A percentile compares a stretch with the other conserved stretches of the same genome.
Evolutionary conservation across 2,113 vertebrate species (phyloP).

Genomic region (Vulpes vulpes): DNA sequence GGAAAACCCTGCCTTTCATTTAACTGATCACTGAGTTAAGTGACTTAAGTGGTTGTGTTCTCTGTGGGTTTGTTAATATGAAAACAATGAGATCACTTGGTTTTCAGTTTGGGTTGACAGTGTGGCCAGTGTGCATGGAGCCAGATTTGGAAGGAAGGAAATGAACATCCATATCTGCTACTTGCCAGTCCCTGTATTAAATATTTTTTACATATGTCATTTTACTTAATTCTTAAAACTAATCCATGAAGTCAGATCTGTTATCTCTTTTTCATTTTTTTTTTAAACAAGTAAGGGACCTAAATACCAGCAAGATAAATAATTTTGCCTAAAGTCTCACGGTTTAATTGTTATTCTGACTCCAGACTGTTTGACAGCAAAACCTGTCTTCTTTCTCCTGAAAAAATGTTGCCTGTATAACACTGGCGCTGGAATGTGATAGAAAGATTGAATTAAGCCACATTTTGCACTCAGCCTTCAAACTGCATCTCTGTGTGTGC

Average conservation of each 20-base stretch:
- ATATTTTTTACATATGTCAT: neutral
- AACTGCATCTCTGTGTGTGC: neutral
- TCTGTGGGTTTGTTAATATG: neutral
- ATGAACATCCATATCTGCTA: neutral
- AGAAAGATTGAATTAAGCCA: neutral
- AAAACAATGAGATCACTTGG: neutral
- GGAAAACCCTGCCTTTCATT: neutral
- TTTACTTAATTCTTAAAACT: slow-evolving; percentile 48
- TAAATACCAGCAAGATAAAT: neutral
- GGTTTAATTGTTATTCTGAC: neutral
- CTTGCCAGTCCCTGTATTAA: neutral
- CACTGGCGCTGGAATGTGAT: neutral
- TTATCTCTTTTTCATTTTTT: neutral
- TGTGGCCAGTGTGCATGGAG: neutral
- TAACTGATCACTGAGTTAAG: neutral
- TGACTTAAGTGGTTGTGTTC: too few relatives aligned
- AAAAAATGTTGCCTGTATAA: neutral
- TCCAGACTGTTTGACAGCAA: neutral
- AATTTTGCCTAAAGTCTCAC: neutral
- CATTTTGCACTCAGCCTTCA: neutral
- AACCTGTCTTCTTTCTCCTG: neutral
- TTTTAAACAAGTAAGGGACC: neutral
- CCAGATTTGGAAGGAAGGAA: neutral
- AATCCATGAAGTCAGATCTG: neutral
- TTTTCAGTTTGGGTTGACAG: neutral